Evolutionary conservation across 2,888 invertebrate genomes (phyloP).

Genomic region (Cheilosia urbana): DNA sequence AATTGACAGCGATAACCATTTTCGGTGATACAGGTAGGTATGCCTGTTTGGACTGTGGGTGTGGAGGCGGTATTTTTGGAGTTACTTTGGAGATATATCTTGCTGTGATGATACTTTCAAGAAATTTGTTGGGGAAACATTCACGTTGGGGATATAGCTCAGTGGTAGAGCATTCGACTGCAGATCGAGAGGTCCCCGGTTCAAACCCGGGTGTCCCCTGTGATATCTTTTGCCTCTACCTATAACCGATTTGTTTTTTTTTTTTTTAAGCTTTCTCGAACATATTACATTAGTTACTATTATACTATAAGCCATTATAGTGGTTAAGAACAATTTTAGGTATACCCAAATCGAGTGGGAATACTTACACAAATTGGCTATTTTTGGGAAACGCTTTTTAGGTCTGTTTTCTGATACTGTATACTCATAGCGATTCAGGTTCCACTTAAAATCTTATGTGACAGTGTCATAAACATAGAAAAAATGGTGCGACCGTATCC

Average conservation of each 20-base stretch:
- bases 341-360: too few species aligned
- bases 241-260: background rate
- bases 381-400: too few species aligned
- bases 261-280: background rate
- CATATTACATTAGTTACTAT: too few species aligned
- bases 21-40: background rate
- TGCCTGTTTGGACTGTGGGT: background rate
- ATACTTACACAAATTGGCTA: too few species aligned
- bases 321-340: too few species aligned
- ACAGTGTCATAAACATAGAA: too few species aligned
- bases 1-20: slow-evolving; percentile 1
- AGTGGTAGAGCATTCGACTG: slow-evolving; percentile 79
- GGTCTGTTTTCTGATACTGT: too few species aligned
- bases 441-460: too few species aligned
- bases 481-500: too few species aligned
- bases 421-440: too few species aligned
- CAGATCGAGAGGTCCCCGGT: slow-evolving; percentile 79
- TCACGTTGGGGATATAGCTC: slow-evolving; percentile 77
- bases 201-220: slow-evolving; percentile 79
- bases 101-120: background rate
- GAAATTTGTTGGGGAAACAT: background rate
- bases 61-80: background rate
- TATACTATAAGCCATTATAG: too few species aligned
- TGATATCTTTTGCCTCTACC: background rate
- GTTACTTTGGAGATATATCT: background rate